phyloP scores from a whole-genome alignment of 2,797 vertebrate genomes.

The Sebastolobus alascanus region DNA sequence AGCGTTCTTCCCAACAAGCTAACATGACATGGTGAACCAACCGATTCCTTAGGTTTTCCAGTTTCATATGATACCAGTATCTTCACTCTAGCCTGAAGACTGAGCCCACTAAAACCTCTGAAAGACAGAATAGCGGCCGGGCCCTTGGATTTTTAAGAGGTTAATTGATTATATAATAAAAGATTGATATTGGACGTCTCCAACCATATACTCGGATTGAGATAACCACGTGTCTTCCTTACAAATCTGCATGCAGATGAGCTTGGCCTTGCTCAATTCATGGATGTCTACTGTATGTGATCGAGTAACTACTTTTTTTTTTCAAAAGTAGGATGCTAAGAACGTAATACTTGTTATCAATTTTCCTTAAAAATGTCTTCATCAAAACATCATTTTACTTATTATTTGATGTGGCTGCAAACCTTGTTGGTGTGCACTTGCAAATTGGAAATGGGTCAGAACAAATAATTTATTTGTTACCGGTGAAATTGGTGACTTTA shows the following conservation, averaged over 20 bases:
- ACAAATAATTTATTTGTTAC: neutral
- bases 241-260: neutral
- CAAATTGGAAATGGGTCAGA: neutral
- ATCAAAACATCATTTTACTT: neutral
- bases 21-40: no score
- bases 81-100: no score
- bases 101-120: no score
- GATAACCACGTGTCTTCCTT: neutral
- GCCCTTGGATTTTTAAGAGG: no score
- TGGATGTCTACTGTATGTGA: neutral
- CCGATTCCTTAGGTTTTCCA: no score
- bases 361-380: neutral
- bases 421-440: neutral
- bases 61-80: no score
- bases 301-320: neutral
- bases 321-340: neutral
- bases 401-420: neutral
- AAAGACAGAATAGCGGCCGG: no score
- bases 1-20: no score
- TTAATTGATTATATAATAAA: no score
- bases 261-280: neutral
- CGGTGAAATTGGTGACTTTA: neutral
- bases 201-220: neutral
- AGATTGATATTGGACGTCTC: no score
- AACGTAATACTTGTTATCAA: neutral